Base-by-base conservation (phyloP, 2,888 invertebrate genomes). In the Pecten maximus region DNA sequence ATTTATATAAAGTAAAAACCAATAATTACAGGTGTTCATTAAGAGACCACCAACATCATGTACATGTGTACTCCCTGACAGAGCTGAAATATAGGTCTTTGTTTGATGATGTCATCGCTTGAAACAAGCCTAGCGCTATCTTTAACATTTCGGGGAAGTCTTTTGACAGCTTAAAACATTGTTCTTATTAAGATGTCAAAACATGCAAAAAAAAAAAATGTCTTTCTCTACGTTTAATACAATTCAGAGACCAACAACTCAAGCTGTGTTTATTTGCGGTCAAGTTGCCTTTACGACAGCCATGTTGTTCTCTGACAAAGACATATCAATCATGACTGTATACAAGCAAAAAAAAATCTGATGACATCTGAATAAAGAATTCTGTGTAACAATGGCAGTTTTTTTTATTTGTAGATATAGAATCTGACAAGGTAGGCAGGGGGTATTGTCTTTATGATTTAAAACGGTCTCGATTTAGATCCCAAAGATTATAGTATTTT, bases 291-390 rank as follows among this genome's bases (percentile, higher is more conserved):
- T 0, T 1, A 74, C 10, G 35, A 74, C 74, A 74, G 35, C 12
- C 4, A 10, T 35, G 8, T 28, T 74, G 74, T 74, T 28, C 35
- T 74, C 28, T 74, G 74, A 74, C 74, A 35, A 74, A 74, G 74
- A 19, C 35, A 23, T 74, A 74, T 74, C 74, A 74, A 74, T 74
- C 35, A 74, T 2, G 28, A 16, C 74, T 28, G 28, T 28, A 74
- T 8, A 28, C 28, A 12, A 28, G 35, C 0, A 28, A 74, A 60
- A 74, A 74, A 74, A 74, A 74, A 28, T 74, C 35, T 74, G 74
- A 74, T 74, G 74, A 74, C 74, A 74, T 74, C 4, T 74, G 74
- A 74, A 74, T 28, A 74, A 74, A 74, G 74, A 74, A 74, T 74
- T 74, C 10, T 28, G 28, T 74, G 28, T 74, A 8, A 74, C 35